phyloP scores from a whole-genome alignment of 2,113 vertebrate genomes.

The Brachyhypopomus gauderio region DNA sequence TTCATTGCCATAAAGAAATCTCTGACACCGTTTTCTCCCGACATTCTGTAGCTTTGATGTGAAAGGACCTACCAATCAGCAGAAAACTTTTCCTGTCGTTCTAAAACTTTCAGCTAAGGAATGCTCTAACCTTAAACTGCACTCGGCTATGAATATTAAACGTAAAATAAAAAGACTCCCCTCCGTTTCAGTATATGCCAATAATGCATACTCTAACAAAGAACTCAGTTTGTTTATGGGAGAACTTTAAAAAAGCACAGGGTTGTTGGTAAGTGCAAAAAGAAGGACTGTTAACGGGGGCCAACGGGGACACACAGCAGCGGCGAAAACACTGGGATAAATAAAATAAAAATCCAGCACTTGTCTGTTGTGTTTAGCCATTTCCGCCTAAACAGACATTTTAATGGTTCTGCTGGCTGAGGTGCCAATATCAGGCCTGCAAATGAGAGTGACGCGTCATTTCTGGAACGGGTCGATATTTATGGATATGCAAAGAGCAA shows the following conservation, averaged over 20 bases:
- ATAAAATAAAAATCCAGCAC: conserved; percentile 37
- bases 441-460: conserved; percentile 53
- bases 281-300: conserved; percentile 50
- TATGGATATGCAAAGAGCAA: conserved; percentile 59
- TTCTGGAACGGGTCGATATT: conserved; percentile 58
- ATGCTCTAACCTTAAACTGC: background rate
- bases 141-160: background rate
- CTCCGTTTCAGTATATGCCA: background rate
- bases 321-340: conserved; percentile 48
- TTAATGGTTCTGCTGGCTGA: conserved; percentile 55
- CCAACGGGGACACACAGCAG: conserved; percentile 59
- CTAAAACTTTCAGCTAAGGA: background rate
- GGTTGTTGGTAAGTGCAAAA: conserved; percentile 55
- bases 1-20: background rate
- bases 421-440: conserved; percentile 32
- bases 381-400: conserved; percentile 53
- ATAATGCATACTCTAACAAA: conserved; percentile 35
- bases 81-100: background rate
- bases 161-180: background rate
- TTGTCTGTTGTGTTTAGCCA: conserved; percentile 51
- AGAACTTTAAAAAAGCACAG: conserved; percentile 44
- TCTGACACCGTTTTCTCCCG: background rate
- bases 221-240: background rate
- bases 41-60: background rate
- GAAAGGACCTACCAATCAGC: conserved; percentile 7